Conservation (phyloP, 2,797 vertebrate species). For the Typhlichthys eigenmanni region DNA sequence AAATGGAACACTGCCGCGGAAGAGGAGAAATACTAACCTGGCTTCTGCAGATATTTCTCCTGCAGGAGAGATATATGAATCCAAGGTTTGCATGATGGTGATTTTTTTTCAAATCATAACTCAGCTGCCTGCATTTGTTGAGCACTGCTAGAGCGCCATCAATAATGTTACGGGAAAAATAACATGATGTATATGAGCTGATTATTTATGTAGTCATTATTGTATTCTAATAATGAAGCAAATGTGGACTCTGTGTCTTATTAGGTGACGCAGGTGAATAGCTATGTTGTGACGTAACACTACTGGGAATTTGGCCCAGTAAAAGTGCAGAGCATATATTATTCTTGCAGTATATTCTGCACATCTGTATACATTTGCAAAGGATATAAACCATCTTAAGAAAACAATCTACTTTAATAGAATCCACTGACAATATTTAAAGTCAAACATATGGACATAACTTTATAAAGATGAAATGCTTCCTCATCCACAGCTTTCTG, state of each 20-base stretch:
- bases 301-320: conserved; percentile 23
- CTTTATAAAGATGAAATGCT: too few species aligned
- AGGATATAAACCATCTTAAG: neutral
- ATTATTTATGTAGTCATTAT: conserved; percentile 56
- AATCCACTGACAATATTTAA: neutral
- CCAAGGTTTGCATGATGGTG: conserved; percentile 58
- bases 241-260: conserved; percentile 18
- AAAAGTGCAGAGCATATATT: conserved; percentile 3
- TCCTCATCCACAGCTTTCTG: too few species aligned
- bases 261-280: conserved; percentile 26
- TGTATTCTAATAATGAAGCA: conserved; percentile 39
- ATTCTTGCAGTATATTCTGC: neutral
- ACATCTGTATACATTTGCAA: neutral
- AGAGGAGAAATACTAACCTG: conserved; percentile 64
- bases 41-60: conserved; percentile 68
- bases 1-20: conserved; percentile 52
- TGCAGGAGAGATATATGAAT: conserved; percentile 70
- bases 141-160: conserved; percentile 52
- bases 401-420: too few species aligned
- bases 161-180: conserved; percentile 51
- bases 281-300: conserved; percentile 24
- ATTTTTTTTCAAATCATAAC: conserved; percentile 65
- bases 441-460: too few species aligned
- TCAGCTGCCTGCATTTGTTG: conserved; percentile 64
- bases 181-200: conserved; percentile 55